These are phyloP conservation scores for Muntiacus reevesi DNA, from an alignment of 2,113 vertebrate genomes.

Conservation along the genomic window DNA sequence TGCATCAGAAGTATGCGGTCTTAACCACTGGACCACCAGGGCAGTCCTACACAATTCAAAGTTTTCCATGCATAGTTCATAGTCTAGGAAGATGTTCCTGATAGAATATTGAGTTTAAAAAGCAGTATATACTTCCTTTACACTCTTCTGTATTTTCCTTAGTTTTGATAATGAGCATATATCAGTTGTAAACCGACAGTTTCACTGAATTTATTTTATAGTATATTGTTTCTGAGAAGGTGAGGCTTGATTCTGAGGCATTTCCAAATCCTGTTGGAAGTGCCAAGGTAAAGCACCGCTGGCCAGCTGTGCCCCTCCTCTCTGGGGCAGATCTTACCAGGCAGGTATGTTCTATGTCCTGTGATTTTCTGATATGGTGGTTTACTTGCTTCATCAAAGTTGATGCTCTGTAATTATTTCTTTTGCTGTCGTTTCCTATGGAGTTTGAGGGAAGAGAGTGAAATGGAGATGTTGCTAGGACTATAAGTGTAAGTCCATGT, in stretches of 20 bases:
- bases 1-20: not conserved
- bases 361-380: not conserved
- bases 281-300: not conserved
- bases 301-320: not conserved
- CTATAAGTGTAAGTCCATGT: not conserved
- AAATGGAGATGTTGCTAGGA: not conserved
- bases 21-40: not conserved
- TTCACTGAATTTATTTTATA: not conserved
- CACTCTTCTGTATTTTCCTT: not conserved
- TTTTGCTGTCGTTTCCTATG: not conserved
- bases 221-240: not conserved
- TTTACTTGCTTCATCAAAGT: not conserved
- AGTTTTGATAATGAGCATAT: not conserved
- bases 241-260: not conserved
- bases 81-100: not conserved
- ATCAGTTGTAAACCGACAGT: not conserved
- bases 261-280: not conserved
- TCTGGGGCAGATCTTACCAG: not conserved
- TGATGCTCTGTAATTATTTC: not conserved
- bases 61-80: not conserved
- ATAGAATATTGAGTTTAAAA: slow-evolving; percentile 2
- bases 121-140: not conserved
- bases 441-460: not conserved
- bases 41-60: not conserved
- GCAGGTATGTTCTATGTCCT: not conserved